Evolutionary conservation across 1,140 invertebrate species (phyloP), one percentile per base, ranked within the genome.

Genomic region (Glomeris maerens): DNA sequence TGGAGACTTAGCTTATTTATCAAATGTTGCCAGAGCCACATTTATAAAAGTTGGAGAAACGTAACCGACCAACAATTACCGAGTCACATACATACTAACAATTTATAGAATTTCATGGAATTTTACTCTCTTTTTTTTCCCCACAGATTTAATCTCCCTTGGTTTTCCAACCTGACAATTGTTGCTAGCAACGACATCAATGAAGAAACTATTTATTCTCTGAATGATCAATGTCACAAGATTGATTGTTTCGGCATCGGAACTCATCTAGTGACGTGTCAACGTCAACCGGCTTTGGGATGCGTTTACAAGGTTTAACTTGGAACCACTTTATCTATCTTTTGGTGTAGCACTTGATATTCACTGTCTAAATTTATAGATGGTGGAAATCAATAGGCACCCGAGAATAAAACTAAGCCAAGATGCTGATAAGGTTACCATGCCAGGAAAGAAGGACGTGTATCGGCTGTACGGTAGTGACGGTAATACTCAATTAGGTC

Each of bases 111-210:
- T n/a, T n/a, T n/a, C n/a, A n/a, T n/a, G n/a, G n/a, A n/a, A n/a
- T n/a, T n/a, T n/a, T n/a, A n/a, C n/a, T n/a, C n/a, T n/a, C n/a
- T 27, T 4, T 29, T 47, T 40, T 13, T 28, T 4, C 49, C 49
- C 53, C 56, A 13, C 55, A 70, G 68, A 39, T 85, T 80, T 56
- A 72, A 85, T 57, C 65, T 93, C 46, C 79, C 83, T 0, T 96
- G 89, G 88, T 95, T 99, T 69, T 73, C 77, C 21, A 73, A 81
- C 49, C 65, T 98, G 47, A 84, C 75, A 3, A 98, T 99, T 61
- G 87, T 98, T 41, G 95, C 93, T 1, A 97, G 92, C 17, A 98
- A 98, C 70, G 95, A 98, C 63, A 98, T 99, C 36, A 98, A 98
- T 62, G 95, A 98, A 72, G 94, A 98, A 56, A 98, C 93, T 2